Conservation (phyloP, 2,113 vertebrate genomes). For the Fregetta grallaria region DNA sequence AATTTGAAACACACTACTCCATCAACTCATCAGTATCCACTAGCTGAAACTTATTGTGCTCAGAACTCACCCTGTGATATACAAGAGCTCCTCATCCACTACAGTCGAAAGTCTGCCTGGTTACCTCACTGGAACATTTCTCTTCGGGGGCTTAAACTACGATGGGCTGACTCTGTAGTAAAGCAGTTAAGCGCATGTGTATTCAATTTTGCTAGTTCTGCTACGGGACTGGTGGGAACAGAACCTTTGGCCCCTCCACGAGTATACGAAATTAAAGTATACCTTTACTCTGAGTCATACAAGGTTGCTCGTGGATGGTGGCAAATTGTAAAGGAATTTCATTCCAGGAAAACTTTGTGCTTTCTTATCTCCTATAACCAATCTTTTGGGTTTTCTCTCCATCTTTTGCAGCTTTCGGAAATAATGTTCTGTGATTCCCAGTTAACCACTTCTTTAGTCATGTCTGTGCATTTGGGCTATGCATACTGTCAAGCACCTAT, state of each 20-base stretch:
- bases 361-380: not conserved
- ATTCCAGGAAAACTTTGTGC: not conserved
- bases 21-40: not conserved
- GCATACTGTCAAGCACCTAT: not conserved
- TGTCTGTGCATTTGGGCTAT: not conserved
- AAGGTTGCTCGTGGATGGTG: not conserved
- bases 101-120: not conserved
- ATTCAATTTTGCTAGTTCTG: not conserved
- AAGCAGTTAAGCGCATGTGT: not conserved
- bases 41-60: not conserved
- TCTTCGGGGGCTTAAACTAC: not conserved
- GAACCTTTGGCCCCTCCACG: not conserved
- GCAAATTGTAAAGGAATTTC: not conserved
- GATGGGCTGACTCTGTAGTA: not conserved
- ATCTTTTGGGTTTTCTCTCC: not conserved
- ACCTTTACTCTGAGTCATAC: not conserved
- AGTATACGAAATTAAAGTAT: not conserved
- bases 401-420: not conserved
- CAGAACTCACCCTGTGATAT: not conserved
- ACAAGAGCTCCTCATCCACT: not conserved
- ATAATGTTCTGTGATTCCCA: not conserved
- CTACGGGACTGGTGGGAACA: not conserved
- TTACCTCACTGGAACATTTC: not conserved
- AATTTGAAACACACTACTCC: not conserved
- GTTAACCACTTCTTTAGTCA: not conserved